These are phyloP conservation scores for Hippoglossus hippoglossus DNA, from an alignment of 2,797 vertebrate genomes.

Conservation along the genomic window DNA sequence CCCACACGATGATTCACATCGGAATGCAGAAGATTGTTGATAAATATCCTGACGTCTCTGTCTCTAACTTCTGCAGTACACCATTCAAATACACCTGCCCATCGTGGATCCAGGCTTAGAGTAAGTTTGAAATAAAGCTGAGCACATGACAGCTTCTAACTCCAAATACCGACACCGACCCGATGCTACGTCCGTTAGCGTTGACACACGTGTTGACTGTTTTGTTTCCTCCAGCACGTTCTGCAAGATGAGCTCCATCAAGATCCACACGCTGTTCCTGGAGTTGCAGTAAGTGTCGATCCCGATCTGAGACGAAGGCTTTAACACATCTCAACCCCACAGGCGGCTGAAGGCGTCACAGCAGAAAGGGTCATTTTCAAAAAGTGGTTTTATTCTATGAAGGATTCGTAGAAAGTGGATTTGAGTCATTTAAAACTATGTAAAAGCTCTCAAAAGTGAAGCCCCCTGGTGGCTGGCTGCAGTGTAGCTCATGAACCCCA, in stretches of 20 bases:
- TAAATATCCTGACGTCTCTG: background rate
- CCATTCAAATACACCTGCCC: constrained; percentile 65
- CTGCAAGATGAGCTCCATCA: constrained; percentile 85
- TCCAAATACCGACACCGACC: no score
- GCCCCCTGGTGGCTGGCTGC: no score
- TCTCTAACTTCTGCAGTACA: constrained; percentile 75
- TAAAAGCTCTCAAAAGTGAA: no score
- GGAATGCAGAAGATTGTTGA: background rate
- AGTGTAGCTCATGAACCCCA: no score
- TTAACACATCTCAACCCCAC: background rate
- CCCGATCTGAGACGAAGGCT: background rate
- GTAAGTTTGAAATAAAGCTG: constrained; percentile 67
- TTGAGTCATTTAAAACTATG: no score
- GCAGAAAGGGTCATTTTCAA: no score
- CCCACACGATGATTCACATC: background rate
- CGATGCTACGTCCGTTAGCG: background rate
- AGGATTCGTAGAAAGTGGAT: no score
- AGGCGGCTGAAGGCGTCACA: background rate
- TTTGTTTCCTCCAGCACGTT: constrained; percentile 81
- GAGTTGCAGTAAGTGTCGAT: constrained; percentile 90
- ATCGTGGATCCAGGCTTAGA: constrained; percentile 73
- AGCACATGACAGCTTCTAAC: background rate
- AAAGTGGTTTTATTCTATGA: no score
- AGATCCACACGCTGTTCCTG: constrained; percentile 90
- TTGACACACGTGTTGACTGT: background rate